These are phyloP conservation scores for Diachasmimorpha longicaudata DNA, from an alignment of 1,140 invertebrate genomes.

Conservation along the genomic window DNA sequence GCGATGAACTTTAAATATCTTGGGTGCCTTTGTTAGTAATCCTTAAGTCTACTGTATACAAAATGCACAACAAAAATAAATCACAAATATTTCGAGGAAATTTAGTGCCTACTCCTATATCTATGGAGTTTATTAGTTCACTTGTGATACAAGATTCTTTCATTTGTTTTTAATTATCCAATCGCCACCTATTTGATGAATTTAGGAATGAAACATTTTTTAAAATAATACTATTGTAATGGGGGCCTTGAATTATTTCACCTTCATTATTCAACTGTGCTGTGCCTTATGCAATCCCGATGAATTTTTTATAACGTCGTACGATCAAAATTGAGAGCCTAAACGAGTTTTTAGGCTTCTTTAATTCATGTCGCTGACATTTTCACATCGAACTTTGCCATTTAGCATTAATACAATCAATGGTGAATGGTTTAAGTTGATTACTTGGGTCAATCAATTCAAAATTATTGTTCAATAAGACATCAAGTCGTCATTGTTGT, in stretches of 20 bases:
- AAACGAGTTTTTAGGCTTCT: conserved; percentile 32
- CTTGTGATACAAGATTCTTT: not conserved
- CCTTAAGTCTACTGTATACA: not conserved
- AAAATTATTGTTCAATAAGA: not conserved
- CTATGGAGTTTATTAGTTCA: not conserved
- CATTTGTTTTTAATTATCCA: not conserved
- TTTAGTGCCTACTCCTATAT: conserved; percentile 1
- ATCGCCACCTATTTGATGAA: not conserved
- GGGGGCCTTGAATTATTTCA: not conserved
- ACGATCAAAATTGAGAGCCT: conserved; percentile 36
- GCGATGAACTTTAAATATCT: not conserved
- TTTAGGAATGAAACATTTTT: not conserved
- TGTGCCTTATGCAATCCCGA: conserved; percentile 22
- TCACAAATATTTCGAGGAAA: not conserved
- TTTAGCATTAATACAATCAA: not conserved
- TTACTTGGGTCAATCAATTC: not conserved
- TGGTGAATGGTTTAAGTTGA: conserved; percentile 1
- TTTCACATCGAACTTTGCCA: not conserved
- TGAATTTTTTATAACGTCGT: not conserved
- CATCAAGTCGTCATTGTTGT: not conserved
- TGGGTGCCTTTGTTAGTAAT: conserved; percentile 18
- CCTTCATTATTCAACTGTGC: conserved; percentile 6
- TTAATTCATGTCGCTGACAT: conserved; percentile 27
- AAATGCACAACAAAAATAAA: not conserved
- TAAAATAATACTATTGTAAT: not conserved